Base-by-base conservation (phyloP, 2,888 invertebrate genomes). In the Polymixis lichenea region DNA sequence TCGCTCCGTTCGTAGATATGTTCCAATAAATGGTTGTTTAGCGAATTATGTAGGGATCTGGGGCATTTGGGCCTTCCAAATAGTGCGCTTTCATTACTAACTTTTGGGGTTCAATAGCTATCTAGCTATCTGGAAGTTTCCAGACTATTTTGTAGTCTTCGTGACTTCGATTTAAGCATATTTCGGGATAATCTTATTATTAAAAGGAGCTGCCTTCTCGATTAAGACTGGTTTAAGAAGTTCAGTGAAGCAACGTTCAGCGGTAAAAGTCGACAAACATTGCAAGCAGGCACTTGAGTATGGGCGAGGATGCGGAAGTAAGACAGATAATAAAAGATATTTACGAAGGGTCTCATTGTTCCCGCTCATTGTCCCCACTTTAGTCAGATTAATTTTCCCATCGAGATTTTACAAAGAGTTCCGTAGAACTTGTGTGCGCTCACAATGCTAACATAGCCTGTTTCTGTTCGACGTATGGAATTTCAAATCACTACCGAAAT, bases 261-360 rank as follows among this genome's bases (percentile, higher is more conserved):
- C 81, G 77, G 80, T 81, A 83, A 88, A 88, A 88, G 81, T 84
- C 79, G 82, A 82, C 79, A 90, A 90, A 91, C 86, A 89, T 87
- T 83, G 82, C 75, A 72, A 84, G 79, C 71, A 82, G 86, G 80
- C 80, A 82, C 71, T 75, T 68, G 79, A 85, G 78, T 68, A 76
- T 70, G 32, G 73, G 76, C 72, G 77, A 84, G 86, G 89, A 88
- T 80, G 88, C 87, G 89, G 88, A 90, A 90, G 86, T 85, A 86
- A 86, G 86, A 80, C 84, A 85, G 87, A 90, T 90, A 90, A 91
- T 92, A 92, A 91, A 91, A 90, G 91, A 91, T 92, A 91, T 92
- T 93, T 92, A 91, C 91, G 77, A 89, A 91, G 89, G 87, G 84
- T 83, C 80, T 87, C 87, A 92, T 93, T 93, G 92, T 93, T 88